These are phyloP conservation scores for Ridgeia piscesae DNA, from an alignment of 1,140 invertebrate species.

Conservation along the genomic window DNA sequence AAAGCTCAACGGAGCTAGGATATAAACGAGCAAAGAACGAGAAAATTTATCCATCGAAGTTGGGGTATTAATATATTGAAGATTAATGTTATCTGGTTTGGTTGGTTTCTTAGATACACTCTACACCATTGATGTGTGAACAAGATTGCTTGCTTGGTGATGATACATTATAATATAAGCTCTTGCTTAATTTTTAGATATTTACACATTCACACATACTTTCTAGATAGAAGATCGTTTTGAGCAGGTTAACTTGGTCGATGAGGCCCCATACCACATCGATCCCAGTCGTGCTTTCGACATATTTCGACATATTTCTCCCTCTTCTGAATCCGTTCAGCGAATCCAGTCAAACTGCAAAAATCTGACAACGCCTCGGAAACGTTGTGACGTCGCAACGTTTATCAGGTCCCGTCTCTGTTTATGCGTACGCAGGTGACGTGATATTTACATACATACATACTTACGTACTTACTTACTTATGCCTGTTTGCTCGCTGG, in stretches of 20 bases:
- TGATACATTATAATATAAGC: no score
- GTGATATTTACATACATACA: background rate
- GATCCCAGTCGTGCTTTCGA: background rate
- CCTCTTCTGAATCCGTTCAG: background rate
- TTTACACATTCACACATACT: background rate
- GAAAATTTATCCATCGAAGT: no score
- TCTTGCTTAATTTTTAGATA: no score
- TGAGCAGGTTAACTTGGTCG: background rate
- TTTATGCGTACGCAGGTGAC: background rate
- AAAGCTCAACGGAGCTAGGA: no score
- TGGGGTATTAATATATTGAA: no score
- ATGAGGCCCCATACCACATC: background rate
- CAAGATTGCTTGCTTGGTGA: background rate
- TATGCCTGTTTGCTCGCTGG: no score
- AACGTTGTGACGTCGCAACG: background rate
- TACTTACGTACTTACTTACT: no score
- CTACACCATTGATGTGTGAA: background rate
- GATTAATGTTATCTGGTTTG: no score
- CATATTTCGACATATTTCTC: background rate
- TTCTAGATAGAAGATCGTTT: background rate
- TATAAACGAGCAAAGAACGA: no score
- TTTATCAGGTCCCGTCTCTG: background rate
- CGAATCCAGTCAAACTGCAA: background rate
- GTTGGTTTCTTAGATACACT: no score
- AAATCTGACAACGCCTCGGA: background rate